Base-by-base conservation (phyloP, 2,113 vertebrate genomes). In the Lathamus discolor region DNA sequence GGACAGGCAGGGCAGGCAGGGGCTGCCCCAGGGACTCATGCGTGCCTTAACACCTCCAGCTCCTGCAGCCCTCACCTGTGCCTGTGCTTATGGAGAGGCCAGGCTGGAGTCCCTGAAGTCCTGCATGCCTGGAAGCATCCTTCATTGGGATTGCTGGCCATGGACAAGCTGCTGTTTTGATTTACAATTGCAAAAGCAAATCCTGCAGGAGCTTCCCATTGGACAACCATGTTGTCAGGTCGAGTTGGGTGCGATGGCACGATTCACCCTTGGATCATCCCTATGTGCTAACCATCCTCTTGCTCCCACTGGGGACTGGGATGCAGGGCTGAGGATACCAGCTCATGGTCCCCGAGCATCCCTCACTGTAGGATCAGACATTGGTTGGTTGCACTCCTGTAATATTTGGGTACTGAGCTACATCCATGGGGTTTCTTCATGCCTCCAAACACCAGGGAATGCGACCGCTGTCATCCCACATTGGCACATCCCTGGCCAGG, bases 191-290 rank as follows among this genome's bases (percentile, higher is more conserved):
- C 63, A 88, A 76, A 69, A 91, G 27, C 1, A 4, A 88, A 81
- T 77, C 83, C 64, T 78, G 41, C 37, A 69, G 37, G 54, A 79
- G 7, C 46, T 78, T 68, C 70, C 28, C 61, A 25, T 17, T 1
- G 0, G 24, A 31, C 18, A 46, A 27, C 24, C 0, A 0, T 13
- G 13, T 11, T 55, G 39, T 29, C 8, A 9, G 16, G 22, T 9
- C 22, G 37, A 44, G 31, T 25, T 0, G 1, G 35, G 35, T 1
- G 2, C 0, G 2, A 13, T 13, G 41, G 27, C 59, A 31, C 0
- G 0, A 79, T 24, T 49, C 41, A 19, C 44, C n/a, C 62, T 6
- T 44, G 57, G 52, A 78, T 22, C 64, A 18, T 20, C 16, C 6
- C 10, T 7, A 7, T 3, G 48, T 49, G 18, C 51, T 63, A 41